These are phyloP conservation scores for Eudasyphora cyanicolor DNA, from an alignment of 2,888 invertebrate species.

Conservation along the genomic window DNA sequence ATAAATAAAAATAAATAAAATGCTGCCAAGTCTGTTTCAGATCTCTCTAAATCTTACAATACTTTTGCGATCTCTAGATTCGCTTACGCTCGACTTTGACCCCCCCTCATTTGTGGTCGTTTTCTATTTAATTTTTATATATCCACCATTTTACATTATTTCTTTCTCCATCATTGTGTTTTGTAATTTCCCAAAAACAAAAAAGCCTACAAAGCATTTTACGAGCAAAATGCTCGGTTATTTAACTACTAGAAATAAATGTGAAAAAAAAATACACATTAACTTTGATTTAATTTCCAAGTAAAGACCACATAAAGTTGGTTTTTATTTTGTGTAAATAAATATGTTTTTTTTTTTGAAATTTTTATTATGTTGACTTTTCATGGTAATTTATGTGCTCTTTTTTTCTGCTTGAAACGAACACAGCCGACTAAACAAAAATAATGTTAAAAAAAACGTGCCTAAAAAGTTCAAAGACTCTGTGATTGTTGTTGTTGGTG, in stretches of 20 bases:
- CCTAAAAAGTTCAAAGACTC: background rate
- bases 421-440: background rate
- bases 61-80: no score
- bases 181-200: background rate
- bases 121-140: no score
- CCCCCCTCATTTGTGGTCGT: background rate
- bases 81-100: background rate
- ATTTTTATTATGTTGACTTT: conserved; percentile 27
- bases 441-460: background rate
- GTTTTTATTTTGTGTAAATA: background rate
- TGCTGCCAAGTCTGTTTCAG: no score
- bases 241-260: conserved; percentile 8
- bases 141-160: background rate
- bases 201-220: background rate
- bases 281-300: conserved; percentile 9
- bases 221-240: background rate
- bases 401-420: conserved; percentile 1
- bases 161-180: background rate
- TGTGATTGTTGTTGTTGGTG: conserved; percentile 5
- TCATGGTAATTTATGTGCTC: background rate
- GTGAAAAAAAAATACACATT: background rate
- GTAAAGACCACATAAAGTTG: background rate
- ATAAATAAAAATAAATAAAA: no score
- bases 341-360: background rate
- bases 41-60: no score